Percentiles rank a stretch among this genome's conserved stretches.
Conservation (phyloP, 1,140 invertebrate genomes). For the Cydia pomonella region DNA sequence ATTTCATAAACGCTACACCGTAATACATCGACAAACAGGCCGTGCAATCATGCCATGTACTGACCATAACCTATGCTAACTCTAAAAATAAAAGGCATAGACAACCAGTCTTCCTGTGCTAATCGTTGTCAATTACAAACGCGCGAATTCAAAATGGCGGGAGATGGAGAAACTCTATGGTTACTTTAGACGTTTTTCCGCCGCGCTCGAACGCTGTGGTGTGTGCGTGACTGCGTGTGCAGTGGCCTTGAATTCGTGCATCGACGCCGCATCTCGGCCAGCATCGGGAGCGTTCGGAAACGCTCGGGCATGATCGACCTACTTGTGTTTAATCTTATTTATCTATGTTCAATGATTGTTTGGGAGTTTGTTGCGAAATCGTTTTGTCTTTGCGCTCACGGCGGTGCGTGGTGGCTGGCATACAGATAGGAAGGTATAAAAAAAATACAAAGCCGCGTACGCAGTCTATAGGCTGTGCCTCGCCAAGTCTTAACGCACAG, state of each 20-base stretch:
- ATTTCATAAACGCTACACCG: neutral
- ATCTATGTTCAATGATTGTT: constrained; percentile 23
- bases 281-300: constrained; percentile 50
- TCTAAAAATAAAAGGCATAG: constrained; percentile 57
- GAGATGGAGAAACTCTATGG: neutral
- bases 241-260: constrained; percentile 65
- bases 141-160: neutral
- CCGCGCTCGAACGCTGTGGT: constrained; percentile 23
- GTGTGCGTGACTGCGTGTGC: constrained; percentile 41
- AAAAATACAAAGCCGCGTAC: neutral
- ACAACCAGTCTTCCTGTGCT: constrained; percentile 72
- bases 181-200: neutral
- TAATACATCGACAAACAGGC: neutral
- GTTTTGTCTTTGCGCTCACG: constrained; percentile 1
- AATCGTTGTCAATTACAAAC: constrained; percentile 70
- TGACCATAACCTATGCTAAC: constrained; percentile 38
- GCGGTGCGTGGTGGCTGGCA: neutral
- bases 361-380: constrained; percentile 1
- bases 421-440: neutral
- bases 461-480: neutral
- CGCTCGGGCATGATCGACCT: constrained; percentile 24
- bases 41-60: constrained; percentile 6
- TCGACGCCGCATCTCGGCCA: constrained; percentile 65
- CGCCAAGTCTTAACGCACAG: neutral
- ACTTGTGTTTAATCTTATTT: constrained; percentile 28